Conservation (phyloP, 2,888 invertebrate species). For the Leptopilina syphax region DNA sequence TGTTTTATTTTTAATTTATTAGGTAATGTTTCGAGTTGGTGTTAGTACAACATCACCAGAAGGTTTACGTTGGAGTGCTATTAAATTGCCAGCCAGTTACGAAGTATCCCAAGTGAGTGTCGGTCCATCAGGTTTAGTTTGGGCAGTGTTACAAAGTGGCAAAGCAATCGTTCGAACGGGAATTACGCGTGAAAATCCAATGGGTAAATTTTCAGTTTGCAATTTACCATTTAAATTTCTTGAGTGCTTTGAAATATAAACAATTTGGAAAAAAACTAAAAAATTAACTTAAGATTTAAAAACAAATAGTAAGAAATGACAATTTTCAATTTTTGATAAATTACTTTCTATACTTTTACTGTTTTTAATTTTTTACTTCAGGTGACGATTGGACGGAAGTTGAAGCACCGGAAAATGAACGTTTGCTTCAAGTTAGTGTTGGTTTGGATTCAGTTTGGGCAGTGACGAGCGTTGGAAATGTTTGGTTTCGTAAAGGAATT, state of each 20-base stretch:
- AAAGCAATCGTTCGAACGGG: slow-evolving; percentile 89
- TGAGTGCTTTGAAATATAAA: background rate
- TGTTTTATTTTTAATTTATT: slow-evolving; percentile 44
- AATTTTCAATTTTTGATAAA: background rate
- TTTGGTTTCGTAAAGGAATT: slow-evolving; percentile 91
- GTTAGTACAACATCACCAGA: slow-evolving; percentile 91
- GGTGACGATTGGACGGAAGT: slow-evolving; percentile 90
- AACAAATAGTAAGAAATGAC: too few relatives aligned
- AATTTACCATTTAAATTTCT: too few relatives aligned
- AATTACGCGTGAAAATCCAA: slow-evolving; percentile 86
- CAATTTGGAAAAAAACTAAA: background rate
- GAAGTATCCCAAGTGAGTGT: slow-evolving; percentile 92
- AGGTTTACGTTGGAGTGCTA: slow-evolving; percentile 90
- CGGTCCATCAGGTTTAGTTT: slow-evolving; percentile 90
- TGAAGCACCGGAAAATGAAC: slow-evolving; percentile 84
- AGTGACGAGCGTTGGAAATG: slow-evolving; percentile 88
- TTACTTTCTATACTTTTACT: too few relatives aligned
- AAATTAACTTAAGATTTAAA: slow-evolving; percentile 18
- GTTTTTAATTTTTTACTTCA: slow-evolving; percentile 54
- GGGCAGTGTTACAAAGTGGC: slow-evolving; percentile 92
- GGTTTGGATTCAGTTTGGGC: slow-evolving; percentile 88
- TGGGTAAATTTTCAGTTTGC: slow-evolving; percentile 77
- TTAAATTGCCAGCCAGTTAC: slow-evolving; percentile 86
- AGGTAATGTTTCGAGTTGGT: slow-evolving; percentile 91
- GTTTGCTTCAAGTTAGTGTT: slow-evolving; percentile 87